Evolutionary conservation across 2,797 vertebrate species (phyloP), one percentile per base, ranked within the genome.

Genomic region (Ctenochaetus hawaiiensis): DNA sequence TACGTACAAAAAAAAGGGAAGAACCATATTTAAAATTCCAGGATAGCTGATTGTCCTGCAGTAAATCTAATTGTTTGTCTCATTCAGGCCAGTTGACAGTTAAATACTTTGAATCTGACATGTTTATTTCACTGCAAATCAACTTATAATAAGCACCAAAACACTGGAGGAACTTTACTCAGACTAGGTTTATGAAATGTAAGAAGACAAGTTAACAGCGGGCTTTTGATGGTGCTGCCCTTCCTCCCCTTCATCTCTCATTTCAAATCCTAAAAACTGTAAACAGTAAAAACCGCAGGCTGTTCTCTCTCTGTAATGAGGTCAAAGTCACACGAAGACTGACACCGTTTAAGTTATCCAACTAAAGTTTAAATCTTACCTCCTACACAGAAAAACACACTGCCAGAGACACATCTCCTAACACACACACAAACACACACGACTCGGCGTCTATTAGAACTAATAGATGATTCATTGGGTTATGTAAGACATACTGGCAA

Each of bases 401-500:
- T 5, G 51, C 72, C 54, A 13, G 2, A 81, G 18, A 80, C 60
- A 53, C 66, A 26, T 8, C 22, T 3, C 10, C 63, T 1, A 64
- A 57, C 26, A 70, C 60, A 78, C 49, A 49, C 51, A 73, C 63
- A 73, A 49, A 44, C 43, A 75, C 65, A 67, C 30, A 65, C 30
- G 1, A 68, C 44, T 70, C 59, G 65, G 60, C 80, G 65, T 70
- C 78, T 80, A 88, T 85, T 64, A 87, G 53, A 74, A 73, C 85
- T 67, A 87, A 90, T 78, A 57, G 83, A 87, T 91, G 88, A 92
- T 82, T 91, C 90, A 90, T 17, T 57, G 59, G 56, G 71, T 92
- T 91, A 90, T 67, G 67, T 77, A 91, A 93, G 72, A 67, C 39
- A 56, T 23, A 53, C 75, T 80, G 85, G 75, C 76, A 85, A 70